Conservation (phyloP, 2,797 vertebrate genomes). For the Fratercula arctica region DNA sequence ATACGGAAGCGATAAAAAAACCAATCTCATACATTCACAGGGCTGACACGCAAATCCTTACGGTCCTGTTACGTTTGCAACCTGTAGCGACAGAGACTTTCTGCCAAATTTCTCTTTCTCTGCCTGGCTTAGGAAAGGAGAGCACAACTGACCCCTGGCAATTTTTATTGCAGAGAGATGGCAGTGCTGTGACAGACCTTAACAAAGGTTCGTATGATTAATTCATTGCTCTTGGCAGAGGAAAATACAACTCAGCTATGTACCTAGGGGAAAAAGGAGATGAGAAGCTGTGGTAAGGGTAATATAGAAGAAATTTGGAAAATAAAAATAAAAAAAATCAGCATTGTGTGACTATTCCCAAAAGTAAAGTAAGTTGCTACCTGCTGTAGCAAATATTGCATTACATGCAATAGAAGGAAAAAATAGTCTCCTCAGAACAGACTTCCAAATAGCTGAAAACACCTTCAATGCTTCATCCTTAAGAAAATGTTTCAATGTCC, state of each 20-base stretch:
- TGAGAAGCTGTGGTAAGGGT: background rate
- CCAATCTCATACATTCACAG: background rate
- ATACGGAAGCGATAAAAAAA: background rate
- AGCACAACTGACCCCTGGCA: background rate
- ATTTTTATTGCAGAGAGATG: background rate
- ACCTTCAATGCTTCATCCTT: background rate
- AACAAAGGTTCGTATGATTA: background rate
- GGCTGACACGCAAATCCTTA: background rate
- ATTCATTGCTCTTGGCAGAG: background rate
- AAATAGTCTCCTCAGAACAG: background rate
- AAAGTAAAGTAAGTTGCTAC: background rate
- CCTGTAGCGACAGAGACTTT: background rate
- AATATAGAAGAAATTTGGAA: background rate
- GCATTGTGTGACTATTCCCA: background rate
- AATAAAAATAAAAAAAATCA: background rate
- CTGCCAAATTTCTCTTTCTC: background rate
- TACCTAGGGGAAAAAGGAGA: background rate
- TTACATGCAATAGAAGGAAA: background rate
- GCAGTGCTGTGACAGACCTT: background rate
- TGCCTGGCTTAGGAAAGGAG: background rate
- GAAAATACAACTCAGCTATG: background rate
- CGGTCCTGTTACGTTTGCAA: background rate
- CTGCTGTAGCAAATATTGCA: accelerated
- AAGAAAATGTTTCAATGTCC: background rate
- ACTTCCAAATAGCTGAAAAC: background rate